Evolutionary conservation across 2,797 vertebrate genomes (phyloP).

Genomic region (Emydoidea blandingii): DNA sequence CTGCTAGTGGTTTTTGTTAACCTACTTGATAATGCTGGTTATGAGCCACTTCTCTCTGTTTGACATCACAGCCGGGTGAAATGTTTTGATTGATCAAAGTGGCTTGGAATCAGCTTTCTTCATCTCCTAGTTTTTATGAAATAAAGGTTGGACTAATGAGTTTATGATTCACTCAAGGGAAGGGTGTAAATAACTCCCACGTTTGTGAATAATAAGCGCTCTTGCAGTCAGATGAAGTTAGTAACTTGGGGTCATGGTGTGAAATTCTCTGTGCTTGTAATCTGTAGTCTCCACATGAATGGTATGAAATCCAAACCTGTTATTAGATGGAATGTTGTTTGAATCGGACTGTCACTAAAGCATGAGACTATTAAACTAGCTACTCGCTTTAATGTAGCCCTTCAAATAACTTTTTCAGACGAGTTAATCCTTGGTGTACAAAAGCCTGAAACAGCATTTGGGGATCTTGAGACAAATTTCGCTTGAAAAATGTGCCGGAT

Average conservation of each 20-base stretch:
- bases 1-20: neutral
- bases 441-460: neutral
- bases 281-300: neutral
- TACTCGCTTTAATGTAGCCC: neutral
- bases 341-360: slow-evolving; percentile 5
- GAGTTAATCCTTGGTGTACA: neutral
- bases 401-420: neutral
- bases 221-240: neutral
- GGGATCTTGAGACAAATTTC: neutral
- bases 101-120: neutral
- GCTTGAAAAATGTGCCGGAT: neutral
- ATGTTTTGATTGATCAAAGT: neutral
- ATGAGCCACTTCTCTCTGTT: neutral
- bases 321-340: neutral
- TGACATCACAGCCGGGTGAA: neutral
- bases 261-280: neutral
- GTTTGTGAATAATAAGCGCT: neutral
- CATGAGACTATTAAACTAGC: neutral
- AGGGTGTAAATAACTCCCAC: neutral
- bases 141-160: neutral
- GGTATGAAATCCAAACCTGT: slow-evolving; percentile 7
- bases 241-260: neutral
- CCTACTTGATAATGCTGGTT: neutral
- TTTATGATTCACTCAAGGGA: neutral
- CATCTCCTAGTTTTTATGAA: neutral